Percentiles rank a stretch among this genome's conserved stretches.
Evolutionary conservation across 2,888 invertebrate species (phyloP).

Genomic region (Chesias legatella): DNA sequence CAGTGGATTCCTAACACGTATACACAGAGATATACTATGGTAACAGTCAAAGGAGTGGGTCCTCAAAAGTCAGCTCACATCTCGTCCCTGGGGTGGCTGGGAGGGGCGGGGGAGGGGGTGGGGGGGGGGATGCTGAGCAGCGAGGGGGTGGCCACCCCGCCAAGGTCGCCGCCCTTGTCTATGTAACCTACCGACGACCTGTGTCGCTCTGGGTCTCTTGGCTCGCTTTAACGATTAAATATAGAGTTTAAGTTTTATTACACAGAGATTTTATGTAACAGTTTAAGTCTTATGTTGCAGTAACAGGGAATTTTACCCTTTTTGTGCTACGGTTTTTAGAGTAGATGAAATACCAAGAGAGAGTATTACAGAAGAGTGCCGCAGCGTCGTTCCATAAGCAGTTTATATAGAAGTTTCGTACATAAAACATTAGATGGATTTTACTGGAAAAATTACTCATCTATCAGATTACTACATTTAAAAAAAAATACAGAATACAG

Average conservation of each 20-base stretch:
- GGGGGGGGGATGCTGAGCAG: slow-evolving; percentile 30
- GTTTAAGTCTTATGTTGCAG: slow-evolving; percentile 13
- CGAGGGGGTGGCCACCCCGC: slow-evolving; percentile 32
- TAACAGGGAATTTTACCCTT: slow-evolving; percentile 4
- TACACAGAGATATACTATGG: slow-evolving; percentile 33
- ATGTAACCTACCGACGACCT: slow-evolving; percentile 67
- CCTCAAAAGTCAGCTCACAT: slow-evolving; percentile 68
- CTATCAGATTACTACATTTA: too few species aligned
- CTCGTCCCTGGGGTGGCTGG: slow-evolving; percentile 42
- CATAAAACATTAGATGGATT: too few species aligned
- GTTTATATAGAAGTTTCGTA: too few species aligned
- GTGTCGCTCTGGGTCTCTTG: slow-evolving; percentile 55
- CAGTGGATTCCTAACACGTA: slow-evolving; percentile 22
- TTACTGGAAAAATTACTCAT: too few species aligned
- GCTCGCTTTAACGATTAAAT: slow-evolving; percentile 57
- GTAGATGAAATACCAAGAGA: too few species aligned
- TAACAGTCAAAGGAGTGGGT: slow-evolving; percentile 54
- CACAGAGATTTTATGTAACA: slow-evolving; percentile 18
- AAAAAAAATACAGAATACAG: too few species aligned
- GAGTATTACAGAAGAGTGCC: too few species aligned
- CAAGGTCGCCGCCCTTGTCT: slow-evolving; percentile 76
- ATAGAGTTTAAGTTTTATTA: slow-evolving; percentile 41
- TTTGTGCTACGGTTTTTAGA: slow-evolving; percentile 8
- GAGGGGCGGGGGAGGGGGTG: slow-evolving; percentile 25
- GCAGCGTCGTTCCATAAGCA: too few species aligned